Percentiles rank a stretch among this genome's conserved stretches.
phyloP scores from a whole-genome alignment of 2,888 invertebrate species.

The Protonemura montana region DNA sequence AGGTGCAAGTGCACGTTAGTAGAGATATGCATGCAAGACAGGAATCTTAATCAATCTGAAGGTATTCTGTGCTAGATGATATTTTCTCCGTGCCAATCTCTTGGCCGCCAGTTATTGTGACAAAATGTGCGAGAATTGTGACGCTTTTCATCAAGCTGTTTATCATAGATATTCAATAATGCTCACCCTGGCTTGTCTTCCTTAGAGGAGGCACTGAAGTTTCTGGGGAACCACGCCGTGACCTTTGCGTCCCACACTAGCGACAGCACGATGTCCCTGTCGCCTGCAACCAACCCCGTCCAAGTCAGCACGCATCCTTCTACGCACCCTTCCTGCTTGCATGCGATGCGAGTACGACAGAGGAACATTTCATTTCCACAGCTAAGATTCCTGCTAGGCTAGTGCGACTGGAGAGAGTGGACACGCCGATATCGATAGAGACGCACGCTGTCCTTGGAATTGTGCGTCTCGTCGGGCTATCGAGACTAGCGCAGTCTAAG shows the following conservation, averaged over 20 bases:
- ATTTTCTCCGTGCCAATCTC: no score
- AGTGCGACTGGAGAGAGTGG: no score
- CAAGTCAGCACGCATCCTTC: not conserved
- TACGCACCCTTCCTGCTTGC: not conserved
- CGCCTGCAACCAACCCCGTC: constrained; percentile 66
- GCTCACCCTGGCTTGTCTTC: constrained; percentile 74
- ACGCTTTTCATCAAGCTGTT: no score
- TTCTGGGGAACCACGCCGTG: constrained; percentile 85
- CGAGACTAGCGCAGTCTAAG: not conserved
- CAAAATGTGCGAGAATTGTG: no score
- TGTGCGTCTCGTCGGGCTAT: not conserved
- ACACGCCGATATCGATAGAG: not conserved
- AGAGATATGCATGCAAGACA: not conserved
- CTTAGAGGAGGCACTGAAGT: constrained; percentile 74
- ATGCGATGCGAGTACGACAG: not conserved
- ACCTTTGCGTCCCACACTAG: constrained; percentile 88
- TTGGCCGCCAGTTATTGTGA: no score
- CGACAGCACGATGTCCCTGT: constrained; percentile 83
- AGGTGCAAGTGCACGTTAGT: not conserved
- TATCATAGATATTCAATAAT: no score
- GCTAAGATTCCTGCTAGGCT: constrained; percentile 47
- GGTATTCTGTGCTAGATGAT: no score
- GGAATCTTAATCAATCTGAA: no score
- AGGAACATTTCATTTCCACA: constrained; percentile 52
- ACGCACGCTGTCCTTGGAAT: not conserved